Base-by-base conservation (phyloP, 2,797 vertebrate genomes). In the Sebastes taczanowskii region DNA sequence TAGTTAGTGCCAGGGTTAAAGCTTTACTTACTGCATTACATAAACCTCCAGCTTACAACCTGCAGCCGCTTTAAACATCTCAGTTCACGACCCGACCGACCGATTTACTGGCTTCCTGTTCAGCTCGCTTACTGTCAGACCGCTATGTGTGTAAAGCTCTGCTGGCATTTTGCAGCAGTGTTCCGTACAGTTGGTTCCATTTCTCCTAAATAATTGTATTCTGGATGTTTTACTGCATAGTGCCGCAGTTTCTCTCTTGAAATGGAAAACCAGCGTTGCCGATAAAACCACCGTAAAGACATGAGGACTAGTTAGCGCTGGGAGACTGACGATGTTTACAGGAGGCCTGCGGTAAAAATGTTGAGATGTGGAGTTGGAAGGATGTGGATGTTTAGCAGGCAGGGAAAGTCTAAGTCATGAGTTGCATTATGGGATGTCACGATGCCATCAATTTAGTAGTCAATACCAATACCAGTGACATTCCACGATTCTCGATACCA, bases 11-110 rank as follows among this genome's bases (percentile, higher is more conserved):
- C 72, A 70, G 81, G 84, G 85, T 90, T 84, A 74, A 68, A 81
- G 83, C 77, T 86, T 86, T 80, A 77, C 69, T 84, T 52, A 32
- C 68, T 49, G 74, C 75, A 68, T 85, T 86, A 80, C 85, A 84
- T 86, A 89, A 86, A 86, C 85, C 87, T 84, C 49, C 69, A 78
- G 83, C 83, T 89, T 88, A 82, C 86, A 86, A 88, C 77, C 89
- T 71, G 83, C 80, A 79, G 70, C 79, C 20, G 74, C 78, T 82
- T 80, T 67, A 83, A 89, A 87, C 82, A 84, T 87, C 80, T 71
- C 53, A 42, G 86, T 83, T 74, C 85, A 1, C 7, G 82, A 91
- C 90, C 90, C 63, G 86, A 78, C 56, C 6, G 5, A 23, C 77
- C 78, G 87, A 75, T 74, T 81, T 16, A 66, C 86, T 73, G 78